Conservation (phyloP, 1,140 invertebrate genomes). For the Mya arenaria region DNA sequence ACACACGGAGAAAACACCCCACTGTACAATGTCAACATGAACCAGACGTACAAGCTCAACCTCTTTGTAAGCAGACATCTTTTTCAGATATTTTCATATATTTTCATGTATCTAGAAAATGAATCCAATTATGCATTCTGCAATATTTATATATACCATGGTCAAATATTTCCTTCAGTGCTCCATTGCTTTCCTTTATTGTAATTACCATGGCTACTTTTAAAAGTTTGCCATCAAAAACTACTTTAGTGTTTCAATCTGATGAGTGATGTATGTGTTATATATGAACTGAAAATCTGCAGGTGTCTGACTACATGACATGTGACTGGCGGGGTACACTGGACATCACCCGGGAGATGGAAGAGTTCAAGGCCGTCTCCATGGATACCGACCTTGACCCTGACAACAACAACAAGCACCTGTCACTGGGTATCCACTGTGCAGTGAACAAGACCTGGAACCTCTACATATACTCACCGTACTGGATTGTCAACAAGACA, state of each 20-base stretch:
- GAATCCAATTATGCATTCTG: too few relatives aligned
- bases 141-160: too few relatives aligned
- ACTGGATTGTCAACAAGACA: conserved; percentile 80
- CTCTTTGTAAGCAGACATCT: conserved; percentile 86
- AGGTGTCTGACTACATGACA: conserved; percentile 86
- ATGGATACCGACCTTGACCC: conserved; percentile 86
- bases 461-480: conserved; percentile 82
- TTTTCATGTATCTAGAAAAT: too few relatives aligned
- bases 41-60: conserved; percentile 76
- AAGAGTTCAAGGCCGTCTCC: conserved; percentile 84
- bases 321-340: conserved; percentile 87
- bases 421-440: conserved; percentile 86
- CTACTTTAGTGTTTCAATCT: too few relatives aligned
- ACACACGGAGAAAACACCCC: conserved; percentile 86
- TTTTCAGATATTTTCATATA: too few relatives aligned
- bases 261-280: too few relatives aligned
- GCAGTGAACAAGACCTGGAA: conserved; percentile 80
- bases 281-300: too few relatives aligned
- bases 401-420: conserved; percentile 85
- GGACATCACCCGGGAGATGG: conserved; percentile 86
- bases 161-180: too few relatives aligned
- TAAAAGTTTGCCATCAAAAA: too few relatives aligned
- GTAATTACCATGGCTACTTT: too few relatives aligned
- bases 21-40: conserved; percentile 85
- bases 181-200: too few relatives aligned